Evolutionary conservation across 2,888 invertebrate genomes (phyloP), one percentile per base, ranked within the genome.

Genomic region (Drosophila lacicola): DNA sequence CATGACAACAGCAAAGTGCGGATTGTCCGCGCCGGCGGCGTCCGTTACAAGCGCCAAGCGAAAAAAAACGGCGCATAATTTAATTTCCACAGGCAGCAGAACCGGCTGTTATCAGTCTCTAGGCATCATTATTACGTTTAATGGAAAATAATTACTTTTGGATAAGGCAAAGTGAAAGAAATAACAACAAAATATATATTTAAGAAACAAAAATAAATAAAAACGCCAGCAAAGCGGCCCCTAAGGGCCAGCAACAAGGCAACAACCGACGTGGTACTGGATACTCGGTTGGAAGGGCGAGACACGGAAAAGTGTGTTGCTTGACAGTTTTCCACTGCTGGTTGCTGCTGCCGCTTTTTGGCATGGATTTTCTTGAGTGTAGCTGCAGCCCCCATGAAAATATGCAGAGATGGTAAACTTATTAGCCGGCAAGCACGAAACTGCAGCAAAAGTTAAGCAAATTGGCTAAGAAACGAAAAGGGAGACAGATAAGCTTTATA

Each of bases 131-230:
- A 89, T 85, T 89, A 75, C 74, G 80, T 89, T 85, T 88, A 85
- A 85, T 88, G 84, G 85, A 89, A 85, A 88, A 89, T 85, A 85
- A 85, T 89, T 85, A 89, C 84, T 89, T 85, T 89, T 88, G 88
- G 84, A 89, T 85, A 85, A 79, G 88, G 74, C 88, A 84, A 89
- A 89, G 88, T 89, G 83, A 81, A 89, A 76, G 79, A 81, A 87
- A 84, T 74, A 84, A 89, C 88, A 84, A 46, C 39, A 17, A 53
- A 13, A 53, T 29, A 25, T 21, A 45, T 25, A 19, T 11, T 3
- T 1, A 49, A 44, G 37, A 51, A 41, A 39, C 14, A 8, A 14
- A 37, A 49, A 46, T 21, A 45, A 62, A 70, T 51, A 70, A 58
- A 51, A 49, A 50, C 49, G 25, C 36, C 51, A 53, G 19, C 45